Conservation (phyloP, 2,113 vertebrate genomes). For the Actenoides hombroni region DNA sequence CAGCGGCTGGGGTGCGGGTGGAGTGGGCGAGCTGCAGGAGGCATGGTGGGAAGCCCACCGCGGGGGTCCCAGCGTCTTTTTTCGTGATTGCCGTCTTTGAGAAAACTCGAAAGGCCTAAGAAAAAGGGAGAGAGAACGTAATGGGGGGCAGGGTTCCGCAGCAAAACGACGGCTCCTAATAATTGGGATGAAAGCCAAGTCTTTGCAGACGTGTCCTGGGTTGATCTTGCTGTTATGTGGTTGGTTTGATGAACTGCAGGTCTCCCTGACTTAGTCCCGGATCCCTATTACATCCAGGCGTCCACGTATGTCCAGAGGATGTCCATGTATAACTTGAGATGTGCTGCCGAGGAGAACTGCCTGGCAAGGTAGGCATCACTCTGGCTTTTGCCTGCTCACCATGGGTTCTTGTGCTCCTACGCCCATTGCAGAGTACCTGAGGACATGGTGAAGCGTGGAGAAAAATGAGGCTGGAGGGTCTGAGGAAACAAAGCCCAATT, state of each 20-base stretch:
- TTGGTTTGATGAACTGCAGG: constrained; percentile 77
- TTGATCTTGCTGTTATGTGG: constrained; percentile 52
- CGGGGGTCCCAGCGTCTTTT: background rate
- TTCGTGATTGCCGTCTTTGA: background rate
- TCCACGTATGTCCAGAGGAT: constrained; percentile 90
- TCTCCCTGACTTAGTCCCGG: constrained; percentile 94
- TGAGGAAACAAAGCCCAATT: background rate
- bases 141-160: background rate
- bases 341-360: constrained; percentile 95
- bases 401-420: background rate
- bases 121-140: background rate
- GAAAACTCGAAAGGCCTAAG: background rate
- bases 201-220: constrained; percentile 34
- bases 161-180: background rate
- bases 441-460: background rate
- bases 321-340: constrained; percentile 93
- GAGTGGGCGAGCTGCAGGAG: background rate
- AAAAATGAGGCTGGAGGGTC: background rate
- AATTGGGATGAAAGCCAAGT: background rate
- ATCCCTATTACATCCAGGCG: constrained; percentile 92
- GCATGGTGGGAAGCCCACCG: background rate
- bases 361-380: constrained; percentile 82
- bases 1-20: too few relatives aligned
- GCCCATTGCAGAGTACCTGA: background rate
- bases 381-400: background rate